Base-by-base conservation (phyloP, 2,113 vertebrate species). In the Neolamprologus sp. region DNA sequence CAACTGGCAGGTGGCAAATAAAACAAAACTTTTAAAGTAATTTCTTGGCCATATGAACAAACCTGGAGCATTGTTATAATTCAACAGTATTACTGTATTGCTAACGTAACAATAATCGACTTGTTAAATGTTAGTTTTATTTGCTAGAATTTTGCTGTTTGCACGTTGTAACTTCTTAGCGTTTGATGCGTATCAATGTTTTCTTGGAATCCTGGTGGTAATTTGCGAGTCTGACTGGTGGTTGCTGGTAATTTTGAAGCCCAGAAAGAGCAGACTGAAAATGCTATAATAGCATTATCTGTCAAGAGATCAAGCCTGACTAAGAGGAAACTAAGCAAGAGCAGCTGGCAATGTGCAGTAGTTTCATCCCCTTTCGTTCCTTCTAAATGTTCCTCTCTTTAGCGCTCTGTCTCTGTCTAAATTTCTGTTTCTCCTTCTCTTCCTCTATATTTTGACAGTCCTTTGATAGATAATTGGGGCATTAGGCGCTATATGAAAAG, bases 281-380 rank as follows among this genome's bases (percentile, higher is more conserved):
- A 92, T 88, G 65, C 88, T 84, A 80, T 88, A 87, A 88, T 91
- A 87, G 88, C 90, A 55, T 88, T 90, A 91, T 93, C 89, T 90
- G 81, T 91, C 82, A 92, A 51, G 83, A 92, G 86, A 92, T 93
- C 90, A 87, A 82, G 53, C 85, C 87, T 91, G 53, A 93, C 88
- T 73, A 23, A 91, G 82, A 84, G 73, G 81, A 84, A 82, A 87
- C 58, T 71, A 49, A 85, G 83, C 55, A 85, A 80, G 79, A 84
- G 86, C 92, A 92, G 89, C 85, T 91, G 87, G 84, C 84, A 83
- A 10, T 16, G 9, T 84, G 73, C 79, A 53, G 81, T 57, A 33
- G 58, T 23, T 86, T 87, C 42, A 88, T 90, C 87, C 49, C 33
- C 28, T 81, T 11, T 65, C n/a, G 28, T 79, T 84, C 35, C 80